Percentiles rank a stretch among this genome's conserved stretches.
Evolutionary conservation across 1,140 invertebrate genomes (phyloP).

Genomic region (Drosophila fuyamai): DNA sequence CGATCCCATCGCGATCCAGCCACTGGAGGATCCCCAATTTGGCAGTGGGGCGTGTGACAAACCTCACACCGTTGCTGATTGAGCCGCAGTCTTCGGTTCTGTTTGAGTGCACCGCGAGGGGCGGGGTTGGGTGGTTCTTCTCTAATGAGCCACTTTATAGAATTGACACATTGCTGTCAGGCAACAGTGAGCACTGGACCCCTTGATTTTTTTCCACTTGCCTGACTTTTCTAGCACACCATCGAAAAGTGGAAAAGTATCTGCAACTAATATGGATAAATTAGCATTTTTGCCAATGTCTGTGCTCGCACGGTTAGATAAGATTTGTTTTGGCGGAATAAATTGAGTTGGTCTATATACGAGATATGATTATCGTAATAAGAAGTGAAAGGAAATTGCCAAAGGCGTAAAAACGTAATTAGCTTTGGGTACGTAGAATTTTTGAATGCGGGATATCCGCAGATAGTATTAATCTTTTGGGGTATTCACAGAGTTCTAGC

Average conservation of each 20-base stretch:
- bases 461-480: conserved; percentile 10
- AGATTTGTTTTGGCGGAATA: conserved; percentile 32
- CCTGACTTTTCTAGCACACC: conserved; percentile 71
- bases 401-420: conserved; percentile 28
- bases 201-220: conserved; percentile 64
- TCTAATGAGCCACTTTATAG: conserved; percentile 81
- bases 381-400: conserved; percentile 43
- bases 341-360: conserved; percentile 32
- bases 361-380: conserved; percentile 40
- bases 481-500: conserved; percentile 18
- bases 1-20: conserved; percentile 31
- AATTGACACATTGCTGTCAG: conserved; percentile 82
- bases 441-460: conserved; percentile 1
- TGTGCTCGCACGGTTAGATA: conserved; percentile 21
- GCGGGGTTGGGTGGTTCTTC: conserved; percentile 22
- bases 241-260: conserved; percentile 54
- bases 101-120: neutral
- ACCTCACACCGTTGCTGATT: conserved; percentile 69
- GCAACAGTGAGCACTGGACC: conserved; percentile 60
- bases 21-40: conserved; percentile 38
- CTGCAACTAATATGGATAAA: conserved; percentile 44
- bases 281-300: conserved; percentile 29
- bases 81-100: conserved; percentile 6
- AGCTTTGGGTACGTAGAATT: conserved; percentile 10
- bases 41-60: conserved; percentile 82